Evolutionary conservation across 2,797 vertebrate species (phyloP), one percentile per base, ranked within the genome.

Genomic region (Pantherophis alleghaniensis): DNA sequence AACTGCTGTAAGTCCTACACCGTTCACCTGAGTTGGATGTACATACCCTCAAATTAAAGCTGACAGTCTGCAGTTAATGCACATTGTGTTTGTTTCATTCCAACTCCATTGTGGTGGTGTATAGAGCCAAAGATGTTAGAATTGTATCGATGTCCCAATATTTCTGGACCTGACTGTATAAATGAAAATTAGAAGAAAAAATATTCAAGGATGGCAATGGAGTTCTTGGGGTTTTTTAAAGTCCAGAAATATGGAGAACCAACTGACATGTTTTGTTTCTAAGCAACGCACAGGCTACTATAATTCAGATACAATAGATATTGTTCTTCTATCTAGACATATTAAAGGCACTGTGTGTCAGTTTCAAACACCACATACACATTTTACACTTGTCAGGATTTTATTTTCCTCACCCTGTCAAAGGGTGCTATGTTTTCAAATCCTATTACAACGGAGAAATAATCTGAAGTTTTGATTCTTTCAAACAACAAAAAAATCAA

Each of bases 271-370:
- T 28, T n/a, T 95, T 94, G 83, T 93, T 95, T 92, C 91, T 87
- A 69, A 95, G 86, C 83, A 93, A 95, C 93, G 63, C 66, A 94
- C 53, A 69, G 22, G 92, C 37, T 96, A 89, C 93, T 74, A 7
- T 37, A 74, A 74, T 95, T 94, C 91, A 94, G 92, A 92, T 55
- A 95, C 94, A 53, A 37, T 61, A 95, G 20, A 93, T 32, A 94
- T 94, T 91, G 92, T 90, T 94, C 94, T 91, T 91, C 89, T 69
- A 93, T 91, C 89, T 69, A 94, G 92, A 94, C 94, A 95, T 79
- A 95, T 92, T 86, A 95, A 93, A 93, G 92, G 88, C 93, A 91
- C 83, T 56, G 28, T 93, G 92, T 91, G 93, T 92, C 92, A 94
- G 93, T 95, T 94, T 59, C 69, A 92, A 94, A 59, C 51, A 89